Evolutionary conservation across 2,888 invertebrate species (phyloP).

Genomic region (Anticlea derivata): DNA sequence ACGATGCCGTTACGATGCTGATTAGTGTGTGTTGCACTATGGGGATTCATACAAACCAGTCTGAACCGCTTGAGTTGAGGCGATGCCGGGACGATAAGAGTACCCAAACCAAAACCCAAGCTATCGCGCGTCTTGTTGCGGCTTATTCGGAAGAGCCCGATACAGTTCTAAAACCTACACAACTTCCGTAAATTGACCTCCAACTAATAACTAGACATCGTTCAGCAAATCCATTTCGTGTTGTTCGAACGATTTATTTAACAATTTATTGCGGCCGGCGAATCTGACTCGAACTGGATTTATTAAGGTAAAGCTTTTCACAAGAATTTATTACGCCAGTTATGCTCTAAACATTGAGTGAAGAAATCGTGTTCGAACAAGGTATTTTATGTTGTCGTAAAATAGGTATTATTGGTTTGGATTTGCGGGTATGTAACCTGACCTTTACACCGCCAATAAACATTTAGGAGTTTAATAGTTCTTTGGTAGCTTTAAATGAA

Average conservation of each 20-base stretch:
- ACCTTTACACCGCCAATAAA: constrained; percentile 14
- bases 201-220: constrained; percentile 54
- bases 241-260: constrained; percentile 74
- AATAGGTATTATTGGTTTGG: constrained; percentile 26
- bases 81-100: no score
- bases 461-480: constrained; percentile 2
- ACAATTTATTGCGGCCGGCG: constrained; percentile 72
- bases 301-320: constrained; percentile 68
- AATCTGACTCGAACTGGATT: constrained; percentile 75
- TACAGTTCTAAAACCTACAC: neutral
- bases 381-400: constrained; percentile 36
- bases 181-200: constrained; percentile 39
- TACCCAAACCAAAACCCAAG: no score
- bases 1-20: no score
- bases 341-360: constrained; percentile 54
- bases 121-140: neutral
- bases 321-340: constrained; percentile 66
- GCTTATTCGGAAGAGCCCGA: no score
- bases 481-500: neutral
- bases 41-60: no score
- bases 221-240: constrained; percentile 52
- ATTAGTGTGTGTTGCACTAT: no score
- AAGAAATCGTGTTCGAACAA: constrained; percentile 53
- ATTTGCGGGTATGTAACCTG: constrained; percentile 17
- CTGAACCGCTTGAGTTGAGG: no score